Percentiles rank a stretch among this genome's conserved stretches.
Conservation (phyloP, 2,113 vertebrate species). For the Brevimyrus niger region DNA sequence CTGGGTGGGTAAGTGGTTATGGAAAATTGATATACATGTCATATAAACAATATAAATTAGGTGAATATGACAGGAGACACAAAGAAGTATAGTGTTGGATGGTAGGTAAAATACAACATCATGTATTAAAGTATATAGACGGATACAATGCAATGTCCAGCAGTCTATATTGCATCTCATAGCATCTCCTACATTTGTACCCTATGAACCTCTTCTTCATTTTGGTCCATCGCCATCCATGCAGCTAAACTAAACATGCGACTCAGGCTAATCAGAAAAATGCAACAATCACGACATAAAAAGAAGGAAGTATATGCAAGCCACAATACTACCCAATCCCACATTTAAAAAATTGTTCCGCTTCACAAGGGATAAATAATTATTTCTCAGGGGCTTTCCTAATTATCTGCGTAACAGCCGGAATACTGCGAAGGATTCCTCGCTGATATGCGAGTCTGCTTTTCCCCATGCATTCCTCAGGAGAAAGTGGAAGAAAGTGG, state of each 20-base stretch:
- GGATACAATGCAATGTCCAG: not conserved
- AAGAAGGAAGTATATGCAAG: constrained; percentile 23
- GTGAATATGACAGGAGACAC: not conserved
- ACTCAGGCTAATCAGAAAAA: constrained; percentile 13
- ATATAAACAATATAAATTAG: not conserved
- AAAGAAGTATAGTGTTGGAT: not conserved
- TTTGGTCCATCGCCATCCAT: not conserved
- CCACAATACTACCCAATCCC: not conserved
- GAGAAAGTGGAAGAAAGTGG: constrained; percentile 39
- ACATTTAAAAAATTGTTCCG: constrained; percentile 41
- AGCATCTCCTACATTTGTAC: not conserved
- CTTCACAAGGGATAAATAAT: constrained; percentile 60
- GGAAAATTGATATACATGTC: not conserved
- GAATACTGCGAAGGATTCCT: constrained; percentile 38
- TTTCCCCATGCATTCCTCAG: constrained; percentile 43
- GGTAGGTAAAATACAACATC: not conserved
- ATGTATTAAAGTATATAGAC: not conserved
- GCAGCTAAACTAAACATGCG: not conserved
- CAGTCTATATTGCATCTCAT: not conserved
- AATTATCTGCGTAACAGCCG: constrained; percentile 51
- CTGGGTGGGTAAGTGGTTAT: not conserved
- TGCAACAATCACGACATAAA: constrained; percentile 18
- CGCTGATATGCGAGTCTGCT: constrained; percentile 37
- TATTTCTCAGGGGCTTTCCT: constrained; percentile 56
- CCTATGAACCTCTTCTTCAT: not conserved